phyloP scores from a whole-genome alignment of 2,797 vertebrate species.

The Crenuchus spilurus region DNA sequence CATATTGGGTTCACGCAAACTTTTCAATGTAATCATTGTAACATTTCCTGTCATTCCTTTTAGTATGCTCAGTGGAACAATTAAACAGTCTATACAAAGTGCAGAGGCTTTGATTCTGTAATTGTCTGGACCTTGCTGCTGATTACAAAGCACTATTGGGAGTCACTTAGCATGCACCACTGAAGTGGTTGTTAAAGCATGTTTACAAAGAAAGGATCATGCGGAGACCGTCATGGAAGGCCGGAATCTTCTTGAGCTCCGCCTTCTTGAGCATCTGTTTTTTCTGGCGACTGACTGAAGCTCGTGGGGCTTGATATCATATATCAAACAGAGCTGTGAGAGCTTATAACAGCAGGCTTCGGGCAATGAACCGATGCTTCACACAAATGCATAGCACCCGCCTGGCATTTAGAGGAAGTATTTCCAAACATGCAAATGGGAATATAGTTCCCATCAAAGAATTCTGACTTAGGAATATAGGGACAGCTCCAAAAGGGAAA shows the following conservation, averaged over 20 bases:
- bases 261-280: constrained; percentile 8
- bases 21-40: too few species aligned
- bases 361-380: constrained; percentile 4
- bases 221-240: not conserved
- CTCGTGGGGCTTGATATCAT: constrained; percentile 49
- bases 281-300: constrained; percentile 7
- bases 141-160: not conserved
- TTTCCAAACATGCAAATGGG: constrained; percentile 64
- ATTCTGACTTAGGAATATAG: not conserved
- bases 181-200: not conserved
- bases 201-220: not conserved
- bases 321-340: constrained; percentile 65
- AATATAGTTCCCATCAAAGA: constrained; percentile 36
- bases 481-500: too few species aligned
- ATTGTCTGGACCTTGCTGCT: too few species aligned
- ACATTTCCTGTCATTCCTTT: too few species aligned
- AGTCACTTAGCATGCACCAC: not conserved
- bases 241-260: constrained; percentile 2
- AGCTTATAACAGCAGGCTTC: constrained; percentile 46
- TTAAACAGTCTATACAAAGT: not conserved
- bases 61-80: too few species aligned
- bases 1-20: too few species aligned
- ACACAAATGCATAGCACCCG: constrained; percentile 41
- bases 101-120: not conserved
- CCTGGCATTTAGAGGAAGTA: constrained; percentile 54